Base-by-base conservation (phyloP, 2,797 vertebrate genomes). In the Sciurus vulgaris region DNA sequence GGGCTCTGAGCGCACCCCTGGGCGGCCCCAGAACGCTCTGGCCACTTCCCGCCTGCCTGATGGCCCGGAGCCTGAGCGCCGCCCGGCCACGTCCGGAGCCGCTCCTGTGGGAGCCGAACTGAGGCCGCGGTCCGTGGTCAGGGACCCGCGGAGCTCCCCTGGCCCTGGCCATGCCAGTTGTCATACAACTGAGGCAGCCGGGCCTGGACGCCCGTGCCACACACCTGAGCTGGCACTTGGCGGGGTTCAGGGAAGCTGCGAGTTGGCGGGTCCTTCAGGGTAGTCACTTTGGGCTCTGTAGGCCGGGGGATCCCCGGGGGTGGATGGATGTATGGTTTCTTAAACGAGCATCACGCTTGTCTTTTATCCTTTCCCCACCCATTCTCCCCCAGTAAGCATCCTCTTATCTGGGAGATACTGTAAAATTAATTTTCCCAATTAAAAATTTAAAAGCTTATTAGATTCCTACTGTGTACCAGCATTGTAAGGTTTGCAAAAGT, bases 171-270 rank as follows among this genome's bases (percentile, higher is more conserved):
- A 59, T 69, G 1, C 77, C 91, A 1, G 84, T 90, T 85, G 91
- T 93, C 93, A 0, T 86, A 93, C 94, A 74, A 14, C 17, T 84
- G 95, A 94, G 83, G 88, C 56, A 3, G 86, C 78, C 28, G 51
- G 83, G 76, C 86, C 54, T 7, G 78, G 24, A 10, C 41, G 73
- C 95, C 92, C 78, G n/a, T 73, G 56, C 5, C 54, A 18, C 54
- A 76, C 59, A 1, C 17, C 24, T 26, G 13, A 30, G 3, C 61
- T 81, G 82, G 83, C 86, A 15, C 28, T 79, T 44, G 15, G 18
- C 18, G 18, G 44, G 63, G 72, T 70, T 65, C 65, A 30, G 91
- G 49, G 86, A 74, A 56, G 85, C 81, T 30, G 84, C 5, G 77
- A 63, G 73, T 59, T 35, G 93, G n/a, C 94, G 13, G 85, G 86